Evolutionary conservation across 2,113 vertebrate genomes (phyloP).

Genomic region (Cheilinus undulatus): DNA sequence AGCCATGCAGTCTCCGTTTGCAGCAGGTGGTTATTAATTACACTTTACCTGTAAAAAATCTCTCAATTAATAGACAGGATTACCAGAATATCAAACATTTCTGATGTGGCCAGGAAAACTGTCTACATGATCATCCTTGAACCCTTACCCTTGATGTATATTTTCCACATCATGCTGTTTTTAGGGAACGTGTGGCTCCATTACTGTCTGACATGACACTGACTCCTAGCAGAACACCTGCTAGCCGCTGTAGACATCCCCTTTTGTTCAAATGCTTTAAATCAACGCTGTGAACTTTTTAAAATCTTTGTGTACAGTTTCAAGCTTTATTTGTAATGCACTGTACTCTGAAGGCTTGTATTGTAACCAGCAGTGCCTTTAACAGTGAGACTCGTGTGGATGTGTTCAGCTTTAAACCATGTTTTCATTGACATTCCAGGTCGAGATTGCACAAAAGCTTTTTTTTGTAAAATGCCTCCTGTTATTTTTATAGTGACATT

Average conservation of each 20-base stretch:
- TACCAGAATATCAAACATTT: background rate
- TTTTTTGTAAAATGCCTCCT: constrained; percentile 79
- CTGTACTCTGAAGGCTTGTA: constrained; percentile 88
- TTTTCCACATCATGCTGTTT: background rate
- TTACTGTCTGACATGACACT: background rate
- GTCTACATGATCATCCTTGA: background rate
- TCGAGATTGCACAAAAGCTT: constrained; percentile 85
- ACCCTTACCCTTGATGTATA: too few species aligned
- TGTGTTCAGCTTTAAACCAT: constrained; percentile 87
- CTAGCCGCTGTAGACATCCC: constrained; percentile 36
- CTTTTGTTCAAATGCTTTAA: constrained; percentile 34
- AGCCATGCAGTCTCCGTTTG: too few species aligned
- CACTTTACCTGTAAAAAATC: too few species aligned
- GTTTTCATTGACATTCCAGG: constrained; percentile 83
- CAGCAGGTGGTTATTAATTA: too few species aligned
- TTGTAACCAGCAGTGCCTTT: constrained; percentile 96
- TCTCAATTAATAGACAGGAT: background rate
- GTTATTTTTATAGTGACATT: constrained; percentile 82
- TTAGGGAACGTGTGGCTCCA: background rate
- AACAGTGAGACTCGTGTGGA: constrained; percentile 88
- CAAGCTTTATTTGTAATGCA: constrained; percentile 79
- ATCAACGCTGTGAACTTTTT: constrained; percentile 87
- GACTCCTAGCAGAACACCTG: constrained; percentile 58
- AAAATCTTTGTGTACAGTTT: constrained; percentile 51
- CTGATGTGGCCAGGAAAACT: accelerated